Base-by-base conservation (phyloP, 2,888 invertebrate species). In the Agrochola lota region DNA sequence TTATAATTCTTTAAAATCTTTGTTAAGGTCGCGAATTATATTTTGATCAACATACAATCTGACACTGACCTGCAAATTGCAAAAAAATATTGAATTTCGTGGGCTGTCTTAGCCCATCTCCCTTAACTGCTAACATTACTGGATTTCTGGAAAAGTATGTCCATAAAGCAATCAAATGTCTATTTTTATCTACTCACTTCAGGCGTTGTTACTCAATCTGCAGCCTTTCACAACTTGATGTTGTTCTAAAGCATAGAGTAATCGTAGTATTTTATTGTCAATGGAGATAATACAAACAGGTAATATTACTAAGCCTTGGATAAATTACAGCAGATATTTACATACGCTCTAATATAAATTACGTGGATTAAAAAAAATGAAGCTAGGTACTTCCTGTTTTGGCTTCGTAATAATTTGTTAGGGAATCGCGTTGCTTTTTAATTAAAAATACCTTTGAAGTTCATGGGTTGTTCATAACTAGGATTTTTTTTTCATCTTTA, bases 141-240 rank as follows among this genome's bases (percentile, higher is more conserved):
- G 23, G 7, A 30, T 30, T 43, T 57, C 30, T 35, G 30, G 11
- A 59, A 12, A 2, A 59, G 12, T 15, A 12, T 15, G 5, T 57
- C n/a, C n/a, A n/a, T n/a, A n/a, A n/a, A 46, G 17, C 9, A 43
- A 23, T n/a, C n/a, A n/a, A n/a, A n/a, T 63, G 23, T 46, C 4
- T 30, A 26, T 77, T 40, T 64, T 64, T 43, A n/a, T n/a, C n/a
- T n/a, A 71, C 12, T 66, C 30, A 62, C 62, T 68, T 79, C 57
- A 69, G 73, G 30, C 49, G 26, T 64, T n/a, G 5, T 30, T n/a
- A 46, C 26, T 68, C 23, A 26, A 43, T 73, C 40, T 57, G 52
- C 57, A 66, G 68, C 52, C 40, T 71, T 68, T 64, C 68, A 63
- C 17, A 63, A 15, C 49, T n/a, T 67, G 5, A 30, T 26, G n/a